Percentiles rank a stretch among this genome's conserved stretches.
phyloP scores from a whole-genome alignment of 2,888 invertebrate species.

The Mimachlamys varia region DNA sequence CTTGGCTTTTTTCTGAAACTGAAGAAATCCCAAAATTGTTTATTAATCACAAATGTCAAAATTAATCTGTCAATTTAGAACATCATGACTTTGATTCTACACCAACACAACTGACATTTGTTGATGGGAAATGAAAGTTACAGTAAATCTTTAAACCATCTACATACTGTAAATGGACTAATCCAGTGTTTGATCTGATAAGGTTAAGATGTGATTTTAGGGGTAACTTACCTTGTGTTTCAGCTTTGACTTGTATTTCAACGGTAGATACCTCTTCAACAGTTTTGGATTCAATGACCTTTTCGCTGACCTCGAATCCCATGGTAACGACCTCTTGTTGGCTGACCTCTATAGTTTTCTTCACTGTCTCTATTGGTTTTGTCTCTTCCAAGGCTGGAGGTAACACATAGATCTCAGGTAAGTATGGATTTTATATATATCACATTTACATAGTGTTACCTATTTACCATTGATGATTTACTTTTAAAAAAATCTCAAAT shows the following conservation, averaged over 20 bases:
- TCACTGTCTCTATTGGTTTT: conserved; percentile 49
- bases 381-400: conserved; percentile 41
- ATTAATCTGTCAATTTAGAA: too few species aligned
- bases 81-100: too few species aligned
- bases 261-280: conserved; percentile 7
- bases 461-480: neutral
- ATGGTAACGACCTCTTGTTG: conserved; percentile 40
- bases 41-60: too few species aligned
- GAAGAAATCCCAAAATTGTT: too few species aligned
- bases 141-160: too few species aligned
- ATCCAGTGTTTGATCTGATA: too few species aligned
- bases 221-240: conserved; percentile 20
- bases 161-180: too few species aligned
- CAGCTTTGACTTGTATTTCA: neutral
- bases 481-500: too few species aligned
- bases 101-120: too few species aligned
- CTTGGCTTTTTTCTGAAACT: too few species aligned
- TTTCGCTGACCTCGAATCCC: conserved; percentile 39
- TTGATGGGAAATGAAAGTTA: too few species aligned
- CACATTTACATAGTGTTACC: neutral
- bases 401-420: neutral
- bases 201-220: too few species aligned
- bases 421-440: neutral
- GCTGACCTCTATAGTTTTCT: conserved; percentile 37
- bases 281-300: neutral